Evolutionary conservation across 2,113 vertebrate genomes (phyloP).

Genomic region (Panthera leo): DNA sequence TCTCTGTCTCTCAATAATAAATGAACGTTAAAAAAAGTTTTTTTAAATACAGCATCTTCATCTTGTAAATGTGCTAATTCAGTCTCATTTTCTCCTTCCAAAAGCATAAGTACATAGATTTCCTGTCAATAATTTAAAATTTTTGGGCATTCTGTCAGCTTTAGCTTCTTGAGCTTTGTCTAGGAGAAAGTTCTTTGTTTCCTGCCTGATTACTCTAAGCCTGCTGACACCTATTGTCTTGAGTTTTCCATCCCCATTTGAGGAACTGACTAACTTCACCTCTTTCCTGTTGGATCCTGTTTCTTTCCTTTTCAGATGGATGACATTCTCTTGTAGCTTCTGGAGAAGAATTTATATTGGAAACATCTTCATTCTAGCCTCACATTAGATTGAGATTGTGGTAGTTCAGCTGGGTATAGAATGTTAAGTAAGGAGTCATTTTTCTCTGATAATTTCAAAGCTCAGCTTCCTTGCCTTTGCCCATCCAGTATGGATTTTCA

Average conservation of each 20-base stretch:
- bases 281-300: not conserved
- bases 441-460: not conserved
- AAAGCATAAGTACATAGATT: not conserved
- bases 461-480: not conserved
- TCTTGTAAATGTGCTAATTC: not conserved
- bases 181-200: not conserved
- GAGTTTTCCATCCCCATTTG: not conserved
- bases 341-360: not conserved
- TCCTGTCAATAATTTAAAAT: not conserved
- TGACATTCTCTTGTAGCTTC: not conserved
- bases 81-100: not conserved
- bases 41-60: no score
- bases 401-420: not conserved
- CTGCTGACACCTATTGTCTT: not conserved
- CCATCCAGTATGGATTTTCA: not conserved
- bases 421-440: not conserved
- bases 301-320: not conserved
- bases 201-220: not conserved
- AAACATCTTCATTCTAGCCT: not conserved
- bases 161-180: not conserved
- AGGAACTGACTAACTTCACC: not conserved
- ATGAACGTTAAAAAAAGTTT: no score
- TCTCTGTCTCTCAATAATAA: no score
- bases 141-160: not conserved
- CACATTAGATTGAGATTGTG: not conserved